Conservation (phyloP, 2,797 vertebrate genomes). For the Thaleichthys pacificus region DNA sequence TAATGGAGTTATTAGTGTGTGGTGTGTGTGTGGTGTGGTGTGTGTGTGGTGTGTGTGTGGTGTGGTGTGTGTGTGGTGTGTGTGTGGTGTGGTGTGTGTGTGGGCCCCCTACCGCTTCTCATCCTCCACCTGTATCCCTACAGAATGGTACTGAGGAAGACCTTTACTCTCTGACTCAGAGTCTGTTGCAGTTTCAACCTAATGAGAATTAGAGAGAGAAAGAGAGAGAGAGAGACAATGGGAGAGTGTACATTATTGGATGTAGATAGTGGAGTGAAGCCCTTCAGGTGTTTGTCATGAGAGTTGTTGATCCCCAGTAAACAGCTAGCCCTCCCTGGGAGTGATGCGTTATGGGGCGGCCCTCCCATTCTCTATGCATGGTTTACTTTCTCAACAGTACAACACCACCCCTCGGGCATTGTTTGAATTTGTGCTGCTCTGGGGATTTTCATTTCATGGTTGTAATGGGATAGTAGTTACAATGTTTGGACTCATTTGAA, state of each 20-base stretch:
- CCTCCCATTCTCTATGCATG: constrained; percentile 3
- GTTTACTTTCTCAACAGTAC: constrained; percentile 4
- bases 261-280: too few species aligned
- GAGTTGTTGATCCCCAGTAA: constrained; percentile 1
- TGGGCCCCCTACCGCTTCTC: constrained; percentile 79
- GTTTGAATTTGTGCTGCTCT: too few species aligned
- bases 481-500: constrained; percentile 3
- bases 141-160: constrained; percentile 93
- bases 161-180: constrained; percentile 95
- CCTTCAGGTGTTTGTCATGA: background rate
- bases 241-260: background rate
- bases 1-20: constrained; percentile 22
- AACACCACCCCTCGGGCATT: too few species aligned
- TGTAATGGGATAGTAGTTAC: too few species aligned
- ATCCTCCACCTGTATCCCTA: constrained; percentile 96
- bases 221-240: constrained; percentile 2
- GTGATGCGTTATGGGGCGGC: background rate
- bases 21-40: too few species aligned
- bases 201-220: constrained; percentile 14
- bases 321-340: background rate
- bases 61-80: too few species aligned
- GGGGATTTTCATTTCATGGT: constrained; percentile 3
- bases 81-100: background rate
- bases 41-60: background rate
- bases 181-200: constrained; percentile 98